These are phyloP conservation scores for Brienomyrus longianalis DNA, from an alignment of 2,113 vertebrate species.

Conservation along the genomic window DNA sequence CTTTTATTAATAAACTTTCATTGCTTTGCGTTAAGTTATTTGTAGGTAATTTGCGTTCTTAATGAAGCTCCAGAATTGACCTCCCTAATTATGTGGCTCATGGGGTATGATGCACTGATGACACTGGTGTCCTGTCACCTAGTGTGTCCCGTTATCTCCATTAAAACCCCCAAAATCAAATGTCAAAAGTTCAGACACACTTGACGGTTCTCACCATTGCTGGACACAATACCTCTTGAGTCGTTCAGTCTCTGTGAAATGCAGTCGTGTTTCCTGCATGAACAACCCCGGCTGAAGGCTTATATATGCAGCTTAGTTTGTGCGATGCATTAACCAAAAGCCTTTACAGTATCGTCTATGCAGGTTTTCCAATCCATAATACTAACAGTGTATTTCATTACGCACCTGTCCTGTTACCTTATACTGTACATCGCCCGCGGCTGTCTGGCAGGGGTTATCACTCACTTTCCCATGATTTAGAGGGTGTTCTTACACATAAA, in stretches of 20 bases:
- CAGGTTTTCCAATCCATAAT: slow-evolving; percentile 28
- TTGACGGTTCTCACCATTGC: neutral
- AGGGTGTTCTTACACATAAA: neutral
- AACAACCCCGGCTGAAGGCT: neutral
- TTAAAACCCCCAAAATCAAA: neutral
- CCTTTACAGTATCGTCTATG: slow-evolving; percentile 7
- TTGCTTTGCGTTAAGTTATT: neutral
- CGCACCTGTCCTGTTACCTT: slow-evolving; percentile 17
- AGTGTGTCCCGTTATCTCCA: neutral
- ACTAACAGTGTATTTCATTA: slow-evolving; percentile 34
- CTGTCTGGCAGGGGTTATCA: neutral
- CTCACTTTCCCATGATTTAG: neutral
- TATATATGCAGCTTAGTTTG: slow-evolving; percentile 42
- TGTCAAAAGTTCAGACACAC: neutral
- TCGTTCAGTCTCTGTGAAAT: slow-evolving; percentile 39
- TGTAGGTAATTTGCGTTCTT: neutral
- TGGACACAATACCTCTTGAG: slow-evolving; percentile 38
- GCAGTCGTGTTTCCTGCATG: slow-evolving; percentile 7
- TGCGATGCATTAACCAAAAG: slow-evolving; percentile 40
- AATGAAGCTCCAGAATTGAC: neutral
- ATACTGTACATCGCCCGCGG: slow-evolving; percentile 20
- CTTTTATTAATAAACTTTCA: neutral
- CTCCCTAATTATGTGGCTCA: neutral
- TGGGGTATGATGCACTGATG: neutral
- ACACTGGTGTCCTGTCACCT: neutral